Evolutionary conservation across 1,140 invertebrate genomes (phyloP).

Genomic region (Protaetia brevitarsis): DNA sequence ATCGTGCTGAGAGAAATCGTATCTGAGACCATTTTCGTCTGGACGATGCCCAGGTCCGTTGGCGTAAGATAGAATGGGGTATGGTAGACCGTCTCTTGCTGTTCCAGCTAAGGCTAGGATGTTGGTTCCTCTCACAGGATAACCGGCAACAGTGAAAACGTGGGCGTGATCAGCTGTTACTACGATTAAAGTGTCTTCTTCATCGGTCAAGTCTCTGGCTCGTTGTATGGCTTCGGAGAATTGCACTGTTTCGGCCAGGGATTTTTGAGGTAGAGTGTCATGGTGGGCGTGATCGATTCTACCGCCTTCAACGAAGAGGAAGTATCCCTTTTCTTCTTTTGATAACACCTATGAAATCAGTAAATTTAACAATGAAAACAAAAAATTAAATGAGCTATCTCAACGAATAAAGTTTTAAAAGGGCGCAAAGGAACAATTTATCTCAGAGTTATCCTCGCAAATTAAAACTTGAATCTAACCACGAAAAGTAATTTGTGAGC

Average conservation of each 20-base stretch:
- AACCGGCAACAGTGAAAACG: conserved; percentile 61
- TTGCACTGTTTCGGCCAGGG: conserved; percentile 65
- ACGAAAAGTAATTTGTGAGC: too few relatives aligned
- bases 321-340: conserved; percentile 66
- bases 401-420: too few relatives aligned
- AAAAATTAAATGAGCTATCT: too few relatives aligned
- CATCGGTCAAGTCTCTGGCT: conserved; percentile 46
- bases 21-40: conserved; percentile 34
- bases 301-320: conserved; percentile 68
- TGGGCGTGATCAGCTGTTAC: conserved; percentile 68
- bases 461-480: too few relatives aligned
- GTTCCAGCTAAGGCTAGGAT: conserved; percentile 56
- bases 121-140: conserved; percentile 66
- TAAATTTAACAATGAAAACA: too few relatives aligned
- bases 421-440: too few relatives aligned
- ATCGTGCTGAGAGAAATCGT: conserved; percentile 32
- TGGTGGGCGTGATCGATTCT: conserved; percentile 72
- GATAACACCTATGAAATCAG: conserved; percentile 54
- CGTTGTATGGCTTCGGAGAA: conserved; percentile 62
- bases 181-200: conserved; percentile 59
- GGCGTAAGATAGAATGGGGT: conserved; percentile 70
- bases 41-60: conserved; percentile 66
- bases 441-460: too few relatives aligned
- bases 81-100: conserved; percentile 59
- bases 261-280: conserved; percentile 57